Percentiles rank a stretch among this genome's conserved stretches.
Evolutionary conservation across 2,113 vertebrate genomes (phyloP).

Genomic region (Brienomyrus longianalis): DNA sequence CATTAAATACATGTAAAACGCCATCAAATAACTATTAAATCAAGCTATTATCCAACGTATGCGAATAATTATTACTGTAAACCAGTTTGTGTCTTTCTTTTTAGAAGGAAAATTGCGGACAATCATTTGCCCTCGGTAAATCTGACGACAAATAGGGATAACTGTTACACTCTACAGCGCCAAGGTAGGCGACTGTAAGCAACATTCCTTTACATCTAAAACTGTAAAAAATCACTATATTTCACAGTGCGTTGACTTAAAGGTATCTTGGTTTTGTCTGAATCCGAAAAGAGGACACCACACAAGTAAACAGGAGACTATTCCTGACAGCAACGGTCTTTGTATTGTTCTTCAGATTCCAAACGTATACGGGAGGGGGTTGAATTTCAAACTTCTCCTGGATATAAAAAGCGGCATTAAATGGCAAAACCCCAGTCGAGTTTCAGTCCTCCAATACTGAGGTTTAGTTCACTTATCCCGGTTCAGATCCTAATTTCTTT

Average conservation of each 20-base stretch:
- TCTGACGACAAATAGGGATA: not conserved
- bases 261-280: not conserved
- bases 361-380: not conserved
- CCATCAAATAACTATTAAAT: conserved; percentile 38
- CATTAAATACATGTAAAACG: conserved; percentile 32
- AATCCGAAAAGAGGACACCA: not conserved
- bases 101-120: not conserved
- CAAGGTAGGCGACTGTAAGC: not conserved
- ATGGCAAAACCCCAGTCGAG: not conserved
- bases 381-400: not conserved
- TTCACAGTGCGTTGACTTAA: not conserved
- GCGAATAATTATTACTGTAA: not conserved
- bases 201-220: not conserved
- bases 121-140: not conserved
- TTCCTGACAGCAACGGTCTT: not conserved
- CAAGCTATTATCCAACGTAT: not conserved
- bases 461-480: not conserved
- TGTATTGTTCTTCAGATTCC: not conserved
- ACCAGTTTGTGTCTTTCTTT: not conserved
- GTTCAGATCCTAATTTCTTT: not conserved
- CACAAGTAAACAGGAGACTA: not conserved
- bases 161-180: not conserved
- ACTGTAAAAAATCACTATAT: not conserved
- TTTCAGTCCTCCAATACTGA: not conserved
- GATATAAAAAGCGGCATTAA: not conserved